Evolutionary conservation across 2,888 invertebrate genomes (phyloP), one percentile per base, ranked within the genome.

Genomic region (Coenonympha glycerion): DNA sequence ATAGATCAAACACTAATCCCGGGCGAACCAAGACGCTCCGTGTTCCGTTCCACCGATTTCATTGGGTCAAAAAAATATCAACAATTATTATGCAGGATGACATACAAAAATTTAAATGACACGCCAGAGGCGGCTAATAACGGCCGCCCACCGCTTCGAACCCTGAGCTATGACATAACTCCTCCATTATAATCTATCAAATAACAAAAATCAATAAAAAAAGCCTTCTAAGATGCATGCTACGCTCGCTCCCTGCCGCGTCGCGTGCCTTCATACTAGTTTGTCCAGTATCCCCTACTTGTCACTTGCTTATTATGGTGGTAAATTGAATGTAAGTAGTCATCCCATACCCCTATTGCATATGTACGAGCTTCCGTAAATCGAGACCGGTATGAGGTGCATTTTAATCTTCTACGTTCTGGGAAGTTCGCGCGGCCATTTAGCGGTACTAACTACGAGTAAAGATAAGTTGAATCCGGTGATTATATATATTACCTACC

Each of bases 121-220:
- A 68, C 69, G 72, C 64, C 69, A 60, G 71, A 71, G 68, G 65
- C 68, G 68, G 73, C 66, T 79, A 78, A 78, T 77, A 73, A 66
- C 66, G 66, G 61, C 63, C 64, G 63, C 62, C 61, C 72, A 67
- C 73, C 53, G 68, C 63, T 64, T 69, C 62, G 71, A 8, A 26
- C 15, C 21, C 73, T 64, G 69, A 70, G 40, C 18, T 30, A 54
- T 77, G 79, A 83, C 82, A 82, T 77, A 79, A 78, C 80, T 74
- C 67, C 64, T 63, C 79, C 74, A 83, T 82, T 83, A 84, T 71
- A 76, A 80, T 84, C 73, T 79, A 77, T 80, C 79, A 79, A 74
- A 72, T 16, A 33, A 45, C 8, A 42, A 42, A 45, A 45, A 45
- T 16, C 63, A 73, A 72, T 22, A 22, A 19, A 24, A 40, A 41